These are phyloP conservation scores for Lapara coniferarum DNA, from an alignment of 2,888 invertebrate species.

Conservation along the genomic window DNA sequence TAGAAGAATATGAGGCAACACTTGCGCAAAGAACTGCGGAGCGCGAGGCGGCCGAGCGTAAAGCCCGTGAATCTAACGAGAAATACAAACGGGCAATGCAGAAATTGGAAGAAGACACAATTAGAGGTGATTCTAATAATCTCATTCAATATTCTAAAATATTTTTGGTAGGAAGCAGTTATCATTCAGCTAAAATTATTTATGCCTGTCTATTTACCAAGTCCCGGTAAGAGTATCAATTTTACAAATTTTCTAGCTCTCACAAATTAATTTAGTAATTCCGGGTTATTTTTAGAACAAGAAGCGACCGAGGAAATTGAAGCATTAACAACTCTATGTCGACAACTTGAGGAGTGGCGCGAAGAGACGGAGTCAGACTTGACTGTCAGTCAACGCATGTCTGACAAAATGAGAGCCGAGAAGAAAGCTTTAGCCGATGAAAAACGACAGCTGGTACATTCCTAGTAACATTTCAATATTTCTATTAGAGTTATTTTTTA, in stretches of 20 bases:
- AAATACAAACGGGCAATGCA: constrained; percentile 72
- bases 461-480: neutral
- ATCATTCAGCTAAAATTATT: neutral
- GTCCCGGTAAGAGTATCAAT: no score
- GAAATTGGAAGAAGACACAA: constrained; percentile 71
- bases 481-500: no score
- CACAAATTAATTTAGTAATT: no score
- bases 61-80: constrained; percentile 73
- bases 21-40: constrained; percentile 77
- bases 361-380: constrained; percentile 85
- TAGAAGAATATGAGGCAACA: constrained; percentile 83
- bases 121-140: constrained; percentile 57
- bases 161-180: neutral
- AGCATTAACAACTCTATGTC: constrained; percentile 79
- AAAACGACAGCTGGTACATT: constrained; percentile 81
- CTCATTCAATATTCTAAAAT: neutral
- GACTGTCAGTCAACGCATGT: constrained; percentile 85
- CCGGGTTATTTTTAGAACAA: constrained; percentile 62
- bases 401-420: constrained; percentile 85
- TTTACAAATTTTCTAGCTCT: no score
- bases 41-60: constrained; percentile 77
- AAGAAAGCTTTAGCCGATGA: constrained; percentile 81
- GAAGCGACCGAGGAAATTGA: constrained; percentile 84
- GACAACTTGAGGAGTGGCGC: constrained; percentile 85
- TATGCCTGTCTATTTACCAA: neutral